Conservation (phyloP, 2,888 invertebrate genomes). For the Ischnura elegans region DNA sequence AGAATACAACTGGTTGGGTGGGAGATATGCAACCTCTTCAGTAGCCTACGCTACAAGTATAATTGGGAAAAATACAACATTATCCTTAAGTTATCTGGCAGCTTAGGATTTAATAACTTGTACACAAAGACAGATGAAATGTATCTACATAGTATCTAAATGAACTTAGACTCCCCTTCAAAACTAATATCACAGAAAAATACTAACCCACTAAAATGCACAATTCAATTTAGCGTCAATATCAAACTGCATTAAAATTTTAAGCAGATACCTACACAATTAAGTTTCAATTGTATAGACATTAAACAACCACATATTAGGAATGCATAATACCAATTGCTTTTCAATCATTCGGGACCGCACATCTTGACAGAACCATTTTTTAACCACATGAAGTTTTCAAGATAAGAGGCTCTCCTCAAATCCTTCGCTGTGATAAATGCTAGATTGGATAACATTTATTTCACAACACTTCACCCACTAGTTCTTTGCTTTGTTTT, state of each 20-base stretch:
- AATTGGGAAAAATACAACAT: neutral
- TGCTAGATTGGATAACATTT: neutral
- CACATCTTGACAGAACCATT: neutral
- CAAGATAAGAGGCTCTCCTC: neutral
- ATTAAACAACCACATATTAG: neutral
- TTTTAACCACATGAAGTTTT: neutral
- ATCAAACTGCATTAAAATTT: neutral
- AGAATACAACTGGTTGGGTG: neutral
- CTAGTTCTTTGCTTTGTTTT: slow-evolving; percentile 62
- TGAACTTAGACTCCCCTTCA: neutral
- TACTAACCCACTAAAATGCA: neutral
- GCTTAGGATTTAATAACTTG: too few species aligned
- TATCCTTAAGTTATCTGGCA: neutral
- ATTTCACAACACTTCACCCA: slow-evolving; percentile 3
- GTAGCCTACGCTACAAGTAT: neutral
- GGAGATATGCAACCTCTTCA: neutral
- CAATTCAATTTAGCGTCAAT: neutral
- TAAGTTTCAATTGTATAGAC: neutral
- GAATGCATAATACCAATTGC: neutral
- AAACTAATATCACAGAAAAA: slow-evolving; percentile 9
- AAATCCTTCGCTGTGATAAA: neutral
- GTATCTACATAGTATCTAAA: neutral
- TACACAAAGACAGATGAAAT: neutral
- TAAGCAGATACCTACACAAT: neutral
- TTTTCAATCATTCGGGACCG: neutral